Evolutionary conservation across 2,113 vertebrate species (phyloP).

Genomic region (Datnioides undecimradiatus): DNA sequence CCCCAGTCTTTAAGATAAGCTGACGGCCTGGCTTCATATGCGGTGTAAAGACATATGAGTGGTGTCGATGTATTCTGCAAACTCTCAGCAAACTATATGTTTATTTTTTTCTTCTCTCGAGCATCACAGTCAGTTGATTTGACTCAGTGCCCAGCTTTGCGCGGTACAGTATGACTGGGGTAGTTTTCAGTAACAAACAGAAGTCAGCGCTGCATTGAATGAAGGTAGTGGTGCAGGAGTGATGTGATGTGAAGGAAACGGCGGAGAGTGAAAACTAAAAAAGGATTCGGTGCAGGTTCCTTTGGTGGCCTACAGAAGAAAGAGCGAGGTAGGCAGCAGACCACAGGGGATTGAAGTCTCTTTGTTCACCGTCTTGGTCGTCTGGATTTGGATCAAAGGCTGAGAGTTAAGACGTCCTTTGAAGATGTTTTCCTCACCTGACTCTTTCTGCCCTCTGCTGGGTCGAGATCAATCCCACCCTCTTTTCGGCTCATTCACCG

Average conservation of each 20-base stretch:
- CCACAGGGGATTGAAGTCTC: slow-evolving; percentile 36
- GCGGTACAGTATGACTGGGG: background rate
- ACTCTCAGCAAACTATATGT: too few species aligned
- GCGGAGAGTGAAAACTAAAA: slow-evolving; percentile 12
- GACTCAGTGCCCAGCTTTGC: background rate
- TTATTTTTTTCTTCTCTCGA: too few species aligned
- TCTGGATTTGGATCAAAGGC: slow-evolving; percentile 74
- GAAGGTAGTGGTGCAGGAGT: background rate
- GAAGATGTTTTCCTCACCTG: slow-evolving; percentile 70
- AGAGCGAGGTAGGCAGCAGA: slow-evolving; percentile 16
- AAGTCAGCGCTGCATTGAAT: background rate
- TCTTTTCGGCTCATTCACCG: background rate
- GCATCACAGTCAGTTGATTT: background rate
- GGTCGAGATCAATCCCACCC: background rate
- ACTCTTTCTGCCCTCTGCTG: slow-evolving; percentile 26
- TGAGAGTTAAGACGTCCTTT: slow-evolving; percentile 69
- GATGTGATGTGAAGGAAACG: slow-evolving; percentile 1
- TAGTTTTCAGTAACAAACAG: background rate
- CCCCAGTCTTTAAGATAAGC: too few species aligned
- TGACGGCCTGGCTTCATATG: too few species aligned
- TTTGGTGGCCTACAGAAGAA: slow-evolving; percentile 16
- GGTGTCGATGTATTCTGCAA: too few species aligned
- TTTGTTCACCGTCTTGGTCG: slow-evolving; percentile 49
- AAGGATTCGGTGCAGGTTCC: slow-evolving; percentile 21
- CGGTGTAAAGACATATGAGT: too few species aligned